Percentiles rank a stretch among this genome's conserved stretches.
Evolutionary conservation across 2,797 vertebrate genomes (phyloP).

Genomic region (Notamacropus eugenii): DNA sequence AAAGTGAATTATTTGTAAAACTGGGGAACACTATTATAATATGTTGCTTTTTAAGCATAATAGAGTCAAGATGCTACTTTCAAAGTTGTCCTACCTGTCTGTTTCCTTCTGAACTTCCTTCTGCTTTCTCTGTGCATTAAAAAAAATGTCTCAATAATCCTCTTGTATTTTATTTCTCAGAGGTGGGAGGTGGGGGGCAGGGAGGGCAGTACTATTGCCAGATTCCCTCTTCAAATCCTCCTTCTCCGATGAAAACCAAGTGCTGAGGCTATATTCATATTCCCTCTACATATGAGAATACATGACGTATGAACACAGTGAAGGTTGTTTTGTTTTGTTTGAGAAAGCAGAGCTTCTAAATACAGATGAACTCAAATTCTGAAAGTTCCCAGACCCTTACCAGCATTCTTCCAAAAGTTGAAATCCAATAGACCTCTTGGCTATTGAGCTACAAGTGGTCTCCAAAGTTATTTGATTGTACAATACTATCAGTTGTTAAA

Average conservation of each 20-base stretch:
- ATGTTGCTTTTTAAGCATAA: not conserved
- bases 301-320: not conserved
- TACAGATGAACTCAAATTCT: not conserved
- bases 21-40: not conserved
- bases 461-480: not conserved
- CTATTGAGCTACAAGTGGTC: not conserved
- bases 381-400: not conserved
- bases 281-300: not conserved
- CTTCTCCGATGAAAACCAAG: not conserved
- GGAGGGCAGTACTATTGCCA: not conserved
- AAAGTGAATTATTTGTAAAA: not conserved
- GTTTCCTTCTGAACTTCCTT: not conserved
- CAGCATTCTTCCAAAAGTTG: not conserved
- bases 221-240: not conserved
- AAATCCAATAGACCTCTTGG: not conserved
- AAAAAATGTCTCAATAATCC: not conserved
- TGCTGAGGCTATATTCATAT: not conserved
- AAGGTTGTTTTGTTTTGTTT: not conserved
- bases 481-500: not conserved
- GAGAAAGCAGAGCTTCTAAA: not conserved
- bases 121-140: not conserved
- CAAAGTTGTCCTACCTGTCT: not conserved
- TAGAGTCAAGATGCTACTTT: not conserved
- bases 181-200: no score
- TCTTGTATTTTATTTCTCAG: not conserved